phyloP scores from a whole-genome alignment of 2,888 invertebrate species.

The Epinotia demarniana region DNA sequence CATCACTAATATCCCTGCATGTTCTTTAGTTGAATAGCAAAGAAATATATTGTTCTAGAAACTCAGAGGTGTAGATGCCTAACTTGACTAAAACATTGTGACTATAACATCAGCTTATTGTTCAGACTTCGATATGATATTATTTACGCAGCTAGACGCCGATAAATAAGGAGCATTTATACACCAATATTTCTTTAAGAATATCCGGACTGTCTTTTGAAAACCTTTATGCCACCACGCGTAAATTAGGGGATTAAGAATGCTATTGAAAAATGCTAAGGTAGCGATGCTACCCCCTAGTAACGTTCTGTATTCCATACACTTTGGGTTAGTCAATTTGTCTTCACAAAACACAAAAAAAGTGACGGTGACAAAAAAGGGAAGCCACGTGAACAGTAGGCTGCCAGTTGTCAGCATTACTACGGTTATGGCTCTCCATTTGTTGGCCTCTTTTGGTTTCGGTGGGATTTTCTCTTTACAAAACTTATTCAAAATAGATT shows the following conservation, averaged over 20 bases:
- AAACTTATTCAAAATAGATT: constrained; percentile 44
- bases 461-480: constrained; percentile 46
- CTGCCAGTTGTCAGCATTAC: constrained; percentile 86
- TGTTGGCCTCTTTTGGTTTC: constrained; percentile 71
- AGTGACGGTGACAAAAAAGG: constrained; percentile 85
- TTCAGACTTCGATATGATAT: constrained; percentile 11
- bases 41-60: too few relatives aligned
- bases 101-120: neutral
- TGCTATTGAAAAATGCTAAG: constrained; percentile 85
- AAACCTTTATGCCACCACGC: constrained; percentile 90
- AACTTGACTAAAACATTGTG: neutral
- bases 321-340: constrained; percentile 72
- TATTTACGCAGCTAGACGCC: constrained; percentile 23
- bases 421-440: constrained; percentile 86
- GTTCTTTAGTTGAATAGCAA: too few relatives aligned
- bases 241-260: constrained; percentile 87
- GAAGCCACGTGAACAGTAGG: constrained; percentile 86
- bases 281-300: constrained; percentile 85
- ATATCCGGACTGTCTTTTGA: constrained; percentile 72
- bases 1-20: too few relatives aligned
- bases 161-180: constrained; percentile 11
- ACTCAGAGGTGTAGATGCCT: too few relatives aligned
- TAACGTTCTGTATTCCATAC: constrained; percentile 77
- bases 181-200: constrained; percentile 31
- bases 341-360: constrained; percentile 83